phyloP scores from a whole-genome alignment of 2,113 vertebrate species.

The Pelobates fuscus region DNA sequence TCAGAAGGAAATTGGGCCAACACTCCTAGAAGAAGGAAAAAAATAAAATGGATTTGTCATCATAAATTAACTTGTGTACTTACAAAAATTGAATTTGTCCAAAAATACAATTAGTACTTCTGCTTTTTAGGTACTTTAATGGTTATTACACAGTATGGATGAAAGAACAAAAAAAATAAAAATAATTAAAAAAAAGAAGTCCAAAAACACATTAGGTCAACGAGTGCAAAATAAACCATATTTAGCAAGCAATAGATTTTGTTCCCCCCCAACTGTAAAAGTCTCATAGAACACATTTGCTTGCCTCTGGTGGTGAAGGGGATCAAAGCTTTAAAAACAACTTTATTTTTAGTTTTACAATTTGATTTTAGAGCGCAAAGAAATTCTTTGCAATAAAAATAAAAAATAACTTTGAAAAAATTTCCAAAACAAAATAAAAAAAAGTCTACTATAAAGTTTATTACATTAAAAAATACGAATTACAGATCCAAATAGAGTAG shows the following conservation, averaged over 20 bases:
- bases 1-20: too few relatives aligned
- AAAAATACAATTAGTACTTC: constrained; percentile 10
- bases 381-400: constrained; percentile 24
- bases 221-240: constrained; percentile 11
- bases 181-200: background rate
- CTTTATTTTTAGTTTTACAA: constrained; percentile 7
- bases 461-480: background rate
- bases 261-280: constrained; percentile 15
- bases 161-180: background rate
- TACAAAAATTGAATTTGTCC: background rate
- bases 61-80: too few relatives aligned
- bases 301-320: constrained; percentile 34
- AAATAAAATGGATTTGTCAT: too few relatives aligned
- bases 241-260: constrained; percentile 22
- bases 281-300: background rate
- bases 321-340: constrained; percentile 3
- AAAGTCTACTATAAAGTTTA: background rate
- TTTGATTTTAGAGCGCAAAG: background rate
- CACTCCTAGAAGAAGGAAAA: too few relatives aligned
- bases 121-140: constrained; percentile 8
- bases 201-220: too few relatives aligned
- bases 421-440: background rate
- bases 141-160: too few relatives aligned
- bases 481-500: background rate
- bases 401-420: background rate